These are phyloP conservation scores for Agrotis clavis DNA, from an alignment of 2,888 invertebrate species.

Conservation along the genomic window DNA sequence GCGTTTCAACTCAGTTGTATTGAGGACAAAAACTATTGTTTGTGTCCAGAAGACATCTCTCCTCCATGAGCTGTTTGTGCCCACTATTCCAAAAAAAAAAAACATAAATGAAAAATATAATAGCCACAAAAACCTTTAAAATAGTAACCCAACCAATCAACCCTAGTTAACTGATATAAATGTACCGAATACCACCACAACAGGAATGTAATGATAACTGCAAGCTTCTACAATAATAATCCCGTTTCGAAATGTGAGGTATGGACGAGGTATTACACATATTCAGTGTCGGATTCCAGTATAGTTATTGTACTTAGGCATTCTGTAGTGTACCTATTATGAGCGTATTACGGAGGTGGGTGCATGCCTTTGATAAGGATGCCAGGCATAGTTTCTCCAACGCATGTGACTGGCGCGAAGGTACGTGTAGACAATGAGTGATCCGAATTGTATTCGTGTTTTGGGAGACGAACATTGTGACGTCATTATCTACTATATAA, in stretches of 20 bases:
- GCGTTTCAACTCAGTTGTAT: too few relatives aligned
- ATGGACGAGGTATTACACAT: constrained; percentile 80
- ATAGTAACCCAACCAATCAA: not conserved
- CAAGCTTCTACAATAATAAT: constrained; percentile 65
- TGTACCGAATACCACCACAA: constrained; percentile 19
- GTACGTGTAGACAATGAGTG: constrained; percentile 58
- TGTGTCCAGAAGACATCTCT: too few relatives aligned
- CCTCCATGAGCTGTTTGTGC: too few relatives aligned
- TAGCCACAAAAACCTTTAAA: not conserved
- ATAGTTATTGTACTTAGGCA: constrained; percentile 85
- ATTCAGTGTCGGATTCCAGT: constrained; percentile 80
- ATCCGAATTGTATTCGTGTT: constrained; percentile 58
- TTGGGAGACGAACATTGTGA: constrained; percentile 35
- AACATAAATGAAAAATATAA: not conserved
- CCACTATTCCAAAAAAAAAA: too few relatives aligned
- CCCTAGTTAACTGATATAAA: not conserved
- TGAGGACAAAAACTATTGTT: too few relatives aligned
- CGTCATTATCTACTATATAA: too few relatives aligned
- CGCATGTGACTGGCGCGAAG: constrained; percentile 74
- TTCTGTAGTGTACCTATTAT: constrained; percentile 79
- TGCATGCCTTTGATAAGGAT: constrained; percentile 89
- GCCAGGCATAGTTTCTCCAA: constrained; percentile 82
- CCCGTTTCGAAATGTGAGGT: constrained; percentile 71
- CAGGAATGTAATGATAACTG: constrained; percentile 57
- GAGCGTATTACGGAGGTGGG: constrained; percentile 80